Conservation (phyloP, 2,888 invertebrate genomes). For the Selenia dentaria region DNA sequence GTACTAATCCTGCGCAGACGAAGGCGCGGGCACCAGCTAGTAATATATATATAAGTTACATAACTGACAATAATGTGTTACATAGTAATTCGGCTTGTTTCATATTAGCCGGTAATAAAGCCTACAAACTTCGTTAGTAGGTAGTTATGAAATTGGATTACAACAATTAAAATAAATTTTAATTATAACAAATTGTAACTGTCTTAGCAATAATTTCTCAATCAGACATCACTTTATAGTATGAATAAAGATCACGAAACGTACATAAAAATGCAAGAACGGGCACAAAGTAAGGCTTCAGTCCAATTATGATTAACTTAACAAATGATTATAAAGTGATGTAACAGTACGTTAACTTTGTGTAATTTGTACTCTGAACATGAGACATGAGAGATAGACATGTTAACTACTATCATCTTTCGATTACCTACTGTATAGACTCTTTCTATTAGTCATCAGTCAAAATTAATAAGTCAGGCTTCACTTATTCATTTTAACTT, state of each 20-base stretch:
- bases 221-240: conserved; percentile 13
- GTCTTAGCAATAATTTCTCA: conserved; percentile 19
- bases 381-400: too few species aligned
- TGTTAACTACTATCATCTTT: too few species aligned
- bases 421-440: too few species aligned
- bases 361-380: too few species aligned
- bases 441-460: too few species aligned
- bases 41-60: too few species aligned
- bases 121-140: background rate
- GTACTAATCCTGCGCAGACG: too few species aligned
- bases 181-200: conserved; percentile 17
- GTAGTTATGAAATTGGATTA: conserved; percentile 4
- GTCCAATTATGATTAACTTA: conserved; percentile 18
- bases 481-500: too few species aligned
- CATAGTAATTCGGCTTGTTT: background rate
- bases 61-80: background rate
- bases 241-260: conserved; percentile 27
- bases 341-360: too few species aligned
- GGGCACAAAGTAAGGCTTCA: conserved; percentile 18
- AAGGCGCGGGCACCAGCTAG: too few species aligned
- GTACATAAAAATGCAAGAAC: conserved; percentile 29
- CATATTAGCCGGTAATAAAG: background rate
- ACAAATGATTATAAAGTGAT: background rate
- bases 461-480: too few species aligned
- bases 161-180: conserved; percentile 14